Conservation (phyloP, 2,797 vertebrate genomes). For the Phoebastria nigripes region DNA sequence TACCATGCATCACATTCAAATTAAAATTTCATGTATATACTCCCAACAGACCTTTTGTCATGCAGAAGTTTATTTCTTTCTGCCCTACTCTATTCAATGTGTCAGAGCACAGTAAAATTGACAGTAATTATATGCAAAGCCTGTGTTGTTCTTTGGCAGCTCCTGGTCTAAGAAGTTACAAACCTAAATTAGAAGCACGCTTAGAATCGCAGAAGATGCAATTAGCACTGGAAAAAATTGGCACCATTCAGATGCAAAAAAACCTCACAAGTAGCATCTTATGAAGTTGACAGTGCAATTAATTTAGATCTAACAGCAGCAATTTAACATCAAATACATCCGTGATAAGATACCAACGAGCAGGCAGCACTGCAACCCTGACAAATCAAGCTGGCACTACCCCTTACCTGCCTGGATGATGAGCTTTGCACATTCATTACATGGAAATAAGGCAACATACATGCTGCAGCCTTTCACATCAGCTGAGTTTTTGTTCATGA, state of each 20-base stretch:
- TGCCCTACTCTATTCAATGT: constrained; percentile 63
- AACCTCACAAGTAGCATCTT: constrained; percentile 43
- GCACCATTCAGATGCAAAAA: constrained; percentile 65
- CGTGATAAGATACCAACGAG: constrained; percentile 6
- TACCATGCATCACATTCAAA: constrained; percentile 69
- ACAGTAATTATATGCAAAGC: constrained; percentile 77
- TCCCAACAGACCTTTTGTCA: constrained; percentile 74
- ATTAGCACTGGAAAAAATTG: constrained; percentile 75
- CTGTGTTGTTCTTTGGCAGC: constrained; percentile 71
- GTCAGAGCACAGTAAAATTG: constrained; percentile 70
- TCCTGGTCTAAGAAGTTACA: constrained; percentile 75
- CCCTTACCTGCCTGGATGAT: constrained; percentile 89
- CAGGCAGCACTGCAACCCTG: constrained; percentile 26
- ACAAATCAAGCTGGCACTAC: constrained; percentile 23
- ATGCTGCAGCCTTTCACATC: constrained; percentile 94
- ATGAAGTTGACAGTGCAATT: constrained; percentile 71
- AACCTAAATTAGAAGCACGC: constrained; percentile 77
- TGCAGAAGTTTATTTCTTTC: constrained; percentile 72
- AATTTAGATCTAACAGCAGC: constrained; percentile 71
- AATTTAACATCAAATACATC: constrained; percentile 62
- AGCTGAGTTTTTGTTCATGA: constrained; percentile 95
- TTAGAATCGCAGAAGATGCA: constrained; percentile 76
- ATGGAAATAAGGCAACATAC: constrained; percentile 93
- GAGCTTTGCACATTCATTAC: constrained; percentile 95
- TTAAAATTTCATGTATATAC: constrained; percentile 75